A percentile compares a stretch with the other conserved stretches of the same genome.
These are phyloP conservation scores for Mayetiola destructor DNA, from an alignment of 2,888 invertebrate species.

Conservation along the genomic window DNA sequence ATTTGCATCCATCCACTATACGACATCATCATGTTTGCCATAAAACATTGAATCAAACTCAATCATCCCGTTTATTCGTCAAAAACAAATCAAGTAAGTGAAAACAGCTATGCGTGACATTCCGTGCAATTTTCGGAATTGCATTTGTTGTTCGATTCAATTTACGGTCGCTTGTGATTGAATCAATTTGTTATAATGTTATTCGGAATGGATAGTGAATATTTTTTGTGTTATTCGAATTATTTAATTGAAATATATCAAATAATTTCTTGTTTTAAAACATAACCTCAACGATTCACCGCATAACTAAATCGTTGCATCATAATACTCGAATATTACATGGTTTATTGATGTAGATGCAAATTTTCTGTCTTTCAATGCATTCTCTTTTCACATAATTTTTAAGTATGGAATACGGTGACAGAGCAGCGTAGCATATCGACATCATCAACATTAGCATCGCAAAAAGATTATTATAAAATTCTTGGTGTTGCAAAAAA, in stretches of 20 bases:
- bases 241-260: no score
- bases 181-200: no score
- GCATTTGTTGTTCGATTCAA: background rate
- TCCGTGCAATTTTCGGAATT: background rate
- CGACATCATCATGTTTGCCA: slow-evolving; percentile 17
- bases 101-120: no score
- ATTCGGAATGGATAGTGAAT: no score
- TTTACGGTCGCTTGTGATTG: no score
- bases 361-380: no score
- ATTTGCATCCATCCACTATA: slow-evolving; percentile 20
- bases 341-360: no score
- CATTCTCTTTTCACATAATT: no score
- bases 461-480: slow-evolving; percentile 76
- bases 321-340: no score
- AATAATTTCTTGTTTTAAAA: no score
- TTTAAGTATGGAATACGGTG: background rate
- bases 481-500: slow-evolving; percentile 81
- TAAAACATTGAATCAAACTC: no score
- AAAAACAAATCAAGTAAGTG: background rate
- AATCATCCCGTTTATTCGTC: background rate
- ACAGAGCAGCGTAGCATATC: background rate
- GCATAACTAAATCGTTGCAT: background rate
- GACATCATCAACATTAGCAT: slow-evolving; percentile 34
- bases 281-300: slow-evolving; percentile 8
- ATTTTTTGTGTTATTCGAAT: background rate